Base-by-base conservation (phyloP, 2,113 vertebrate species). In the Alaudala cheleensis region DNA sequence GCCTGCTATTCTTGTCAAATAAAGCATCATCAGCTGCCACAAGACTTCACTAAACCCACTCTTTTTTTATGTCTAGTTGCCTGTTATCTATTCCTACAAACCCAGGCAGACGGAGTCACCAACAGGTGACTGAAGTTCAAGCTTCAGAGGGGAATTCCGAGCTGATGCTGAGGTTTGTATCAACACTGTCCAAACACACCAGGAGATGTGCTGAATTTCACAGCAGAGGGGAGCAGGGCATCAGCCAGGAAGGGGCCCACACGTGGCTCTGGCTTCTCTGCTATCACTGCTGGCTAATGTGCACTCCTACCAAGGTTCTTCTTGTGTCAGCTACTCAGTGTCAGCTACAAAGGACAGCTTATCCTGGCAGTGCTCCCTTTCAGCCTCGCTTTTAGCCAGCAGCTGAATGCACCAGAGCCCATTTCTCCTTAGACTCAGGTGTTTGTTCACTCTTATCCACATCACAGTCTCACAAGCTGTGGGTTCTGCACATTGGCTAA, bases 161-260 rank as follows among this genome's bases (percentile, higher is more conserved):
- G 39, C 40, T 29, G 28, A 25, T 6, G n/a, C 31, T 51, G 53
- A 83, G 9, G 60, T 62, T 57, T 50, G 5, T 65, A 62, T 24
- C 29, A 58, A 11, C 14, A 3, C 53, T 58, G 40, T 47, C 44
- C 58, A 64, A 79, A 72, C 17, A 40, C 2, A 1, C 4, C n/a
- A 19, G 44, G 56, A 37, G 37, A 37, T 37, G 37, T 37, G 37
- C 37, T 37, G 8, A 37, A 37, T 10, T 37, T 37, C 37, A 37
- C 50, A 73, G 33, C 29, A 83, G 14, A 62, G 0, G 1, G 76
- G 57, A 34, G 47, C 47, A 54, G 57, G 18, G 12, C 1, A 2
- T 6, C 0, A 4, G 25, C 51, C 61, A 66, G 29, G 29, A 44
- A 39, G 34, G 40, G 37, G 11, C 28, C 40, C 0, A 1, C 26